Evolutionary conservation across 2,888 invertebrate species (phyloP).

Genomic region (Hypomecis atomaria): DNA sequence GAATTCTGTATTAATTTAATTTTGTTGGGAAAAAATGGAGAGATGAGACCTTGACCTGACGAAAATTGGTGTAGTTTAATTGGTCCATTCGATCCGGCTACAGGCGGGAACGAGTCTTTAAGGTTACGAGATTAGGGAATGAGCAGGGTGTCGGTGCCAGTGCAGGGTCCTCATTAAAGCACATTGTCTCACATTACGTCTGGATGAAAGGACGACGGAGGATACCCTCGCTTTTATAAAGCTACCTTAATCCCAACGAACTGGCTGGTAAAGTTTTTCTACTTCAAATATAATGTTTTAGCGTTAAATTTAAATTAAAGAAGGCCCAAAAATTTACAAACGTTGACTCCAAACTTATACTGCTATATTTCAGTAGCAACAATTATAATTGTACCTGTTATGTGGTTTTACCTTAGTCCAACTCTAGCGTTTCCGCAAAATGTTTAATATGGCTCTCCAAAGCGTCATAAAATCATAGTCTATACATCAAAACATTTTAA

Average conservation of each 20-base stretch:
- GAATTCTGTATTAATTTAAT: constrained; percentile 20
- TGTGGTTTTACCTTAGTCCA: neutral
- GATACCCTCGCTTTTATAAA: constrained; percentile 32
- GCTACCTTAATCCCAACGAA: constrained; percentile 16
- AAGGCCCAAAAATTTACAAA: no score
- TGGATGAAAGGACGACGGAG: constrained; percentile 42
- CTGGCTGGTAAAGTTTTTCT: constrained; percentile 15
- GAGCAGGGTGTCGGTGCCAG: constrained; percentile 34
- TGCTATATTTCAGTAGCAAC: neutral
- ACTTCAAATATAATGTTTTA: constrained; percentile 3
- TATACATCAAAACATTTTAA: constrained; percentile 32
- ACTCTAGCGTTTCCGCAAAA: neutral
- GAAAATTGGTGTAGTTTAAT: constrained; percentile 31
- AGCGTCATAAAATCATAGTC: constrained; percentile 25
- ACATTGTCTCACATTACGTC: constrained; percentile 54
- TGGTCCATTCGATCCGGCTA: constrained; percentile 43
- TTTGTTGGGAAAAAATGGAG: constrained; percentile 18
- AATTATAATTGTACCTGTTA: neutral
- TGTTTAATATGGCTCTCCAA: constrained; percentile 5
- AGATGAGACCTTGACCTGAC: constrained; percentile 29
- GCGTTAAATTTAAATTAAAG: no score
- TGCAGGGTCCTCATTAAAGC: constrained; percentile 52
- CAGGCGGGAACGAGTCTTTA: constrained; percentile 51
- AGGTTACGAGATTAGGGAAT: constrained; percentile 51
- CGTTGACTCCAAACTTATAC: neutral